These are phyloP conservation scores for Drosophila sucinea DNA, from an alignment of 1,140 invertebrate genomes.

Conservation along the genomic window DNA sequence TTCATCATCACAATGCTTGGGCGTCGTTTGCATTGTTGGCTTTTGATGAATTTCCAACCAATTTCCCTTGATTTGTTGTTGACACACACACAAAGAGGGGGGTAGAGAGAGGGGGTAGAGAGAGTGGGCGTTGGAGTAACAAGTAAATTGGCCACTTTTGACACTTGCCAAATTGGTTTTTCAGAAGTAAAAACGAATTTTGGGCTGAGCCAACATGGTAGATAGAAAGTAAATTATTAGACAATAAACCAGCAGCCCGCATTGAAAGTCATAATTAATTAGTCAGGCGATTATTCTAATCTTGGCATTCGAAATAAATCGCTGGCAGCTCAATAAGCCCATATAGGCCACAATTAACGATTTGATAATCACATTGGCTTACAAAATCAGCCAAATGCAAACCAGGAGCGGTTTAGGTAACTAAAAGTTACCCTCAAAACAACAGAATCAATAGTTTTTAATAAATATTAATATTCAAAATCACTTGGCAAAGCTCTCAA, in stretches of 20 bases:
- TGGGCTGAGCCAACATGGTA: background rate
- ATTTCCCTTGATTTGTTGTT: constrained; percentile 76
- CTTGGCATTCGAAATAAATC: constrained; percentile 15
- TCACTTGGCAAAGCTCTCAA: too few species aligned
- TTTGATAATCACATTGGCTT: constrained; percentile 33
- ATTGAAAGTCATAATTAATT: constrained; percentile 46
- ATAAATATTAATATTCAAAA: too few species aligned
- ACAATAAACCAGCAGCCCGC: constrained; percentile 28
- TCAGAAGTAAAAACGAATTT: background rate
- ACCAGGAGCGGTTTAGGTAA: background rate
- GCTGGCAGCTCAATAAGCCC: constrained; percentile 24
- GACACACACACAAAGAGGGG: constrained; percentile 36
- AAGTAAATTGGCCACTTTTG: constrained; percentile 69
- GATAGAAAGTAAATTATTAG: constrained; percentile 10
- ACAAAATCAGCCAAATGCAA: background rate
- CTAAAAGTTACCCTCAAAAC: background rate
- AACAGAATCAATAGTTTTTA: too few species aligned
- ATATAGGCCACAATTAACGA: constrained; percentile 32
- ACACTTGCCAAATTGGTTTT: constrained; percentile 71
- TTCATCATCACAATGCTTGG: constrained; percentile 31
- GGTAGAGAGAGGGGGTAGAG: constrained; percentile 14
- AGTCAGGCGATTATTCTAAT: constrained; percentile 43
- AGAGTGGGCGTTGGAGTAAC: constrained; percentile 36
- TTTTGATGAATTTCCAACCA: constrained; percentile 66
- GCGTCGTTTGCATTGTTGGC: constrained; percentile 8